Conservation (phyloP, 2,888 invertebrate species). For the Stenodera caucasica region DNA sequence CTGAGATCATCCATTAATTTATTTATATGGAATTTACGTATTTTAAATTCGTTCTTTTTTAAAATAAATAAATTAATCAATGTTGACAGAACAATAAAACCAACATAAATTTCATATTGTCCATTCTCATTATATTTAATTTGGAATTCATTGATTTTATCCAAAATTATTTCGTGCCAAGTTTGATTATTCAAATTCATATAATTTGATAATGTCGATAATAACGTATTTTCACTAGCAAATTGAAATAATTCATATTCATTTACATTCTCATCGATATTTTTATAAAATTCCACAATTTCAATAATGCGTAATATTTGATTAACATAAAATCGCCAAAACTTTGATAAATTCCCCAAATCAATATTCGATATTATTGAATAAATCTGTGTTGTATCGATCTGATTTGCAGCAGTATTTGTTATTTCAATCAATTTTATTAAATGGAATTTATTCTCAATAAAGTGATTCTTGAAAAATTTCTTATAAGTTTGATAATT, state of each 20-base stretch:
- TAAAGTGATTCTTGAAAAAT: slow-evolving; percentile 27
- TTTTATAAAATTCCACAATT: slow-evolving; percentile 42
- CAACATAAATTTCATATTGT: slow-evolving; percentile 20
- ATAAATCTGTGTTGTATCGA: slow-evolving; percentile 33
- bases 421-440: slow-evolving; percentile 42
- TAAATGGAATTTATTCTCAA: slow-evolving; percentile 38
- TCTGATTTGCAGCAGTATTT: slow-evolving; percentile 30
- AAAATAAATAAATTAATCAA: slow-evolving; percentile 13
- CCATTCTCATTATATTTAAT: neutral
- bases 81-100: slow-evolving; percentile 17
- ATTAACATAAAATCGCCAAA: slow-evolving; percentile 43
- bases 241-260: slow-evolving; percentile 31
- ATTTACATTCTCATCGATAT: slow-evolving; percentile 21
- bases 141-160: slow-evolving; percentile 19
- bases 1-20: slow-evolving; percentile 58
- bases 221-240: slow-evolving; percentile 28
- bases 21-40: slow-evolving; percentile 25
- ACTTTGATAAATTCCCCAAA: slow-evolving; percentile 35
- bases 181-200: slow-evolving; percentile 26
- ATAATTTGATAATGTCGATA: slow-evolving; percentile 30
- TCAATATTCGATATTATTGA: slow-evolving; percentile 29
- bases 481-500: slow-evolving; percentile 30
- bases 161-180: slow-evolving; percentile 21
- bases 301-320: slow-evolving; percentile 41
- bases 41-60: neutral